Evolutionary conservation across 2,888 invertebrate species (phyloP).

Genomic region (Leucophora obtusa): DNA sequence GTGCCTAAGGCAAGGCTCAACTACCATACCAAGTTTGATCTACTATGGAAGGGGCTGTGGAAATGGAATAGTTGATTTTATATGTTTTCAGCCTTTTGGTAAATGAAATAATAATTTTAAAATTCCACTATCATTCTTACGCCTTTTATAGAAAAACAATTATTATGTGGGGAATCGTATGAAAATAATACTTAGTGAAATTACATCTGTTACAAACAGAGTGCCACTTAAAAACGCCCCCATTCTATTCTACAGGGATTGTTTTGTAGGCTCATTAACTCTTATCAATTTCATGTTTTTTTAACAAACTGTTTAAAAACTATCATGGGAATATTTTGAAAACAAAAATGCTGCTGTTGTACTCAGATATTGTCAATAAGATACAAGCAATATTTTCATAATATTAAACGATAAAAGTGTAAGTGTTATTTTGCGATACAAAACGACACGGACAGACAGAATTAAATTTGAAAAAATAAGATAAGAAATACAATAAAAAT

Average conservation of each 20-base stretch:
- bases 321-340: conserved; percentile 49
- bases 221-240: conserved; percentile 50
- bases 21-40: too few relatives aligned
- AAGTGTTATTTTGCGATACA: neutral
- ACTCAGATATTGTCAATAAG: neutral
- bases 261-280: conserved; percentile 15
- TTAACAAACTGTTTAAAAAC: conserved; percentile 20
- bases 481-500: conserved; percentile 52
- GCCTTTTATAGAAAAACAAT: neutral
- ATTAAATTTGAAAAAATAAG: conserved; percentile 26
- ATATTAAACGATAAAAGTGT: conserved; percentile 6
- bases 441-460: neutral
- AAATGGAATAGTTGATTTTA: too few relatives aligned
- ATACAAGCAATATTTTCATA: neutral
- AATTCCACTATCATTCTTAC: neutral
- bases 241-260: conserved; percentile 20
- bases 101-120: too few relatives aligned
- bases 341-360: conserved; percentile 24
- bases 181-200: conserved; percentile 7
- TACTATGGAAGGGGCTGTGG: too few relatives aligned
- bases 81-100: too few relatives aligned
- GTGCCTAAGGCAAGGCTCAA: too few relatives aligned
- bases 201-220: conserved; percentile 21
- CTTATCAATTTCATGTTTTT: conserved; percentile 43
- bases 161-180: neutral